Percentiles rank a stretch among this genome's conserved stretches.
Conservation (phyloP, 2,113 vertebrate species). For the Coreoperca whiteheadi region DNA sequence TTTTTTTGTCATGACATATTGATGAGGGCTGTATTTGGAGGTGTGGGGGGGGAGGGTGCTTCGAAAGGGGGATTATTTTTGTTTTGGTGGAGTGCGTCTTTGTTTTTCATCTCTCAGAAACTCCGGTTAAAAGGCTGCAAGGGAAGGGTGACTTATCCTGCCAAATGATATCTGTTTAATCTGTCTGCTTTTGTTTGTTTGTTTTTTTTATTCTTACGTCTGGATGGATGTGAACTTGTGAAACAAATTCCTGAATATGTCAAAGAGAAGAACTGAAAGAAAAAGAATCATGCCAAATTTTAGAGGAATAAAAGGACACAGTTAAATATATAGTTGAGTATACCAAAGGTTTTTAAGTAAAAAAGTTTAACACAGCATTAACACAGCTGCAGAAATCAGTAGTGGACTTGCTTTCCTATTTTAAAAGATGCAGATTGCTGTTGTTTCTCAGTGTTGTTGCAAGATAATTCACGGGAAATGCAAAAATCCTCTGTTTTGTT, state of each 20-base stretch:
- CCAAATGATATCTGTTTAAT: not conserved
- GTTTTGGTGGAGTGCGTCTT: constrained; percentile 45
- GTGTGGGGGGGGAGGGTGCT: not conserved
- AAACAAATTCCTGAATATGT: not conserved
- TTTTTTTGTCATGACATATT: constrained; percentile 41
- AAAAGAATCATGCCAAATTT: not conserved
- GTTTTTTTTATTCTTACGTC: not conserved
- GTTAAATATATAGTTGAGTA: not conserved
- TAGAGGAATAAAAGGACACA: not conserved
- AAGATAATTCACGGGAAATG: not conserved
- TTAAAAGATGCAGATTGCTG: not conserved
- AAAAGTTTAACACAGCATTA: not conserved
- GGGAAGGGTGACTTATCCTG: not conserved
- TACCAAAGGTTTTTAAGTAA: not conserved
- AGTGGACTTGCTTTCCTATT: not conserved
- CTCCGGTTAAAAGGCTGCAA: not conserved
- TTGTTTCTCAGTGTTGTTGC: not conserved
- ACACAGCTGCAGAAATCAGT: not conserved
- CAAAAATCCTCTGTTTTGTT: no score
- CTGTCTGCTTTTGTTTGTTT: not conserved
- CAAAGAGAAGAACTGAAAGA: not conserved
- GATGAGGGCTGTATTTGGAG: not conserved
- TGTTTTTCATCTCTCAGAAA: constrained; percentile 31
- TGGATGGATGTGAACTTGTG: not conserved
- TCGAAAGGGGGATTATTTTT: constrained; percentile 38